Base-by-base conservation (phyloP, 2,797 vertebrate genomes). In the Pangasius krempfi region DNA sequence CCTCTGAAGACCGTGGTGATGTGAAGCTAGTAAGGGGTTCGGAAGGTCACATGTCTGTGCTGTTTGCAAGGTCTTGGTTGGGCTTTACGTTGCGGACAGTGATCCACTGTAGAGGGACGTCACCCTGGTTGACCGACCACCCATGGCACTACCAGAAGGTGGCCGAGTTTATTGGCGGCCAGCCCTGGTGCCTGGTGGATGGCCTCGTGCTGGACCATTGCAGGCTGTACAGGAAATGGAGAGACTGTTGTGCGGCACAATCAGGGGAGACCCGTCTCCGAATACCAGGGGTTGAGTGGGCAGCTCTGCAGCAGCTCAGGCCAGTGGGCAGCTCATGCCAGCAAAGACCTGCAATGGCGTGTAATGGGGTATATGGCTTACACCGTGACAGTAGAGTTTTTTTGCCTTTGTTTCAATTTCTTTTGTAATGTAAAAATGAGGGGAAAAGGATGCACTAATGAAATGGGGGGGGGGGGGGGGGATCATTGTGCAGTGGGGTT, bases 211-310 rank as follows among this genome's bases (percentile, higher is more conserved):
- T 73, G 0, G 44, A 88, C 50, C 87, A 85, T n/a, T 14, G 22
- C 0, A 18, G 18, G 2, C 6, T 85, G 2, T 88, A 85, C 0
- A 54, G 0, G 6, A 5, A 0, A 5, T 25, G 18, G n/a, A 52
- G 54, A 7, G 83, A 54, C 4, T 0, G 2, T 0, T 44, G 37
- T 2, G 10, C 1, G 2, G 25, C 47, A 14, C 44, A n/a, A 1
- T 8, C 2, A 0, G 0, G 2, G 0, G 3, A 4, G 10, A 14
- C 27, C 14, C 9, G 1, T 0, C 60, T 25, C 20, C 9, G 0
- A 0, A 10, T 33, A 7, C 84, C 44, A 0, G 22, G 5, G 0
- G 1, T 60, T 4, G 0, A 50, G 0, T 89, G 76, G 88, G 13
- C 33, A 2, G 1, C 13, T 1, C 13, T 86, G 8, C 84, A 89